Conservation (phyloP, 1,140 invertebrate species). For the Mizuhopecten yessoensis region DNA sequence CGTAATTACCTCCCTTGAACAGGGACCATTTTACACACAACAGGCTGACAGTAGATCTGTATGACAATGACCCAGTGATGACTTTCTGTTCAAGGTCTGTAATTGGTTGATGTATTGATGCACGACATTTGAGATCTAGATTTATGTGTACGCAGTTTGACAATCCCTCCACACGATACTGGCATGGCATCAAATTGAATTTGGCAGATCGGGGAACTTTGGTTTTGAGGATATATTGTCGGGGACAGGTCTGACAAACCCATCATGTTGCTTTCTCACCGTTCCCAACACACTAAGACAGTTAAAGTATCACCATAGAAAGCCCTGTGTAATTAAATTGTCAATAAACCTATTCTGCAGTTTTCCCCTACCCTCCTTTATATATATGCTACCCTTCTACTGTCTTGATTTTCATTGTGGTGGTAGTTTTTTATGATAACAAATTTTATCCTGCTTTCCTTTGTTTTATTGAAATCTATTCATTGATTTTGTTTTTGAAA, state of each 20-base stretch:
- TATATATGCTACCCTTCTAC: not conserved
- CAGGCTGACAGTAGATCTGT: not conserved
- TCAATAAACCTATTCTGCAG: slow-evolving; percentile 1
- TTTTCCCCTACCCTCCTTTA: not conserved
- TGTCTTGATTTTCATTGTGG: not conserved
- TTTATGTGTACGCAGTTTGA: not conserved
- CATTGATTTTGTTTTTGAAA: not conserved
- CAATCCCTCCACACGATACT: not conserved
- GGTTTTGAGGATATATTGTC: slow-evolving; percentile 11
- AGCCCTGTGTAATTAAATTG: not conserved
- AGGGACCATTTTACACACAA: not conserved
- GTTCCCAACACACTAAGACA: not conserved
- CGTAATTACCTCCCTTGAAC: not conserved
- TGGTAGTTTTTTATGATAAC: not conserved
- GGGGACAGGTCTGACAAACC: not conserved
- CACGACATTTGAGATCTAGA: not conserved
- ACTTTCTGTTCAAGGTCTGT: slow-evolving; percentile 2
- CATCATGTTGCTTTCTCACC: slow-evolving; percentile 32
- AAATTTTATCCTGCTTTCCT: not conserved
- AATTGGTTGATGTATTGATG: not conserved
- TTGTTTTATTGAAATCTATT: not conserved
- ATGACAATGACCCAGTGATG: not conserved
- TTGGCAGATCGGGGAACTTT: not conserved
- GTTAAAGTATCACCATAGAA: not conserved
- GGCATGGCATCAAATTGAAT: not conserved